These are phyloP conservation scores for Aselliscus stoliczkanus DNA, from an alignment of 2,797 vertebrate genomes.

Conservation along the genomic window DNA sequence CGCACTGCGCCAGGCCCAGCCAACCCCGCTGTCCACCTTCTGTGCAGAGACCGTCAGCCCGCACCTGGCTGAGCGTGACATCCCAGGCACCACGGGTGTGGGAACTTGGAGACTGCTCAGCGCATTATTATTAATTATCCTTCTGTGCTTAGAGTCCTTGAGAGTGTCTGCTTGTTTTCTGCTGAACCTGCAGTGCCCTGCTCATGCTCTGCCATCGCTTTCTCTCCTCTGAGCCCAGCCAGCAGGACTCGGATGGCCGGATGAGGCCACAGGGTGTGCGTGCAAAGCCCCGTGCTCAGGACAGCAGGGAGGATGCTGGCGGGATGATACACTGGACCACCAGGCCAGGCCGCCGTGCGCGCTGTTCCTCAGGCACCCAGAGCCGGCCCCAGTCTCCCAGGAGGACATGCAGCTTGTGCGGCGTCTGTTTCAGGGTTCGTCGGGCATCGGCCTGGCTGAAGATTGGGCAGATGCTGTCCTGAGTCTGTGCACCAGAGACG, in stretches of 20 bases:
- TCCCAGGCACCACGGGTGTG: not conserved
- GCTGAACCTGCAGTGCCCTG: not conserved
- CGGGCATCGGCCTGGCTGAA: fast-evolving
- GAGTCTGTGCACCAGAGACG: not conserved
- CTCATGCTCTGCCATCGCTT: not conserved
- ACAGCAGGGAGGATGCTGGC: too few species aligned
- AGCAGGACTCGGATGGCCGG: not conserved
- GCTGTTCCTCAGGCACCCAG: not conserved
- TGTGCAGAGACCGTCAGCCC: fast-evolving
- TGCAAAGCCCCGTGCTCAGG: not conserved
- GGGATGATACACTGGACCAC: too few species aligned
- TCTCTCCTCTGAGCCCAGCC: not conserved
- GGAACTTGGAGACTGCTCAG: not conserved
- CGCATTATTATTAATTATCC: not conserved
- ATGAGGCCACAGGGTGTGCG: not conserved
- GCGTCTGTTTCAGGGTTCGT: not conserved
- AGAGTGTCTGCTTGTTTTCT: not conserved
- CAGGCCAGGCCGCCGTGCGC: not conserved
- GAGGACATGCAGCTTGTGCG: fast-evolving
- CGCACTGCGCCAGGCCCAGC: fast-evolving
- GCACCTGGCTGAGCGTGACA: not conserved
- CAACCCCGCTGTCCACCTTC: not conserved
- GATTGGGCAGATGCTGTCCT: fast-evolving
- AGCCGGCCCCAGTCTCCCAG: fast-evolving
- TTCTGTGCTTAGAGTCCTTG: not conserved